These are phyloP conservation scores for Pomacea canaliculata DNA, from an alignment of 2,888 invertebrate species.

Conservation along the genomic window DNA sequence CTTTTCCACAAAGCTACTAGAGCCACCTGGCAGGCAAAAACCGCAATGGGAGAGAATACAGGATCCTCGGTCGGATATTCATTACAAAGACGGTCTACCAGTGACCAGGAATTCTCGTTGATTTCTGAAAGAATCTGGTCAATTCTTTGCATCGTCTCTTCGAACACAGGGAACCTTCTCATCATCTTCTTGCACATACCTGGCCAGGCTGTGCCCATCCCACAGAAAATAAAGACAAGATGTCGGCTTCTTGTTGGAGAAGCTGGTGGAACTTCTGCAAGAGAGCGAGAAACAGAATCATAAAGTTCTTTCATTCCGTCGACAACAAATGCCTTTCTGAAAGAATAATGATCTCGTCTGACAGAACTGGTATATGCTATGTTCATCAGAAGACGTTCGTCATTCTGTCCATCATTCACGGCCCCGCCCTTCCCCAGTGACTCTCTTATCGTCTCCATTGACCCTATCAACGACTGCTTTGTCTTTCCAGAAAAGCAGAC, in stretches of 20 bases:
- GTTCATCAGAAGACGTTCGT: not conserved
- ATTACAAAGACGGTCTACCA: conserved; percentile 32
- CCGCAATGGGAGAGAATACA: conserved; percentile 43
- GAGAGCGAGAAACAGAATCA: no score
- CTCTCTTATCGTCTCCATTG: conserved; percentile 4
- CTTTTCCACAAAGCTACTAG: conserved; percentile 40
- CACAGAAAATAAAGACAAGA: conserved; percentile 52
- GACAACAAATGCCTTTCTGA: conserved; percentile 20
- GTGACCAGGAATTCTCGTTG: conserved; percentile 27
- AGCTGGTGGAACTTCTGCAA: no score
- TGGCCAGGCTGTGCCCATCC: conserved; percentile 54
- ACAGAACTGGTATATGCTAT: conserved; percentile 35
- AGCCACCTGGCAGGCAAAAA: conserved; percentile 50
- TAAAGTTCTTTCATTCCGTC: conserved; percentile 20
- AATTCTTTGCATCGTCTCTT: not conserved
- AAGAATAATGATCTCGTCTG: conserved; percentile 32
- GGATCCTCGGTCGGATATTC: conserved; percentile 32
- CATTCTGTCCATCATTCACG: no score
- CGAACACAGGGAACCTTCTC: conserved; percentile 34
- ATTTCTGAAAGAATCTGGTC: conserved; percentile 40
- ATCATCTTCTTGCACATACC: conserved; percentile 54
- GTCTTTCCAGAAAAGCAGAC: conserved; percentile 31
- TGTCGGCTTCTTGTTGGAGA: no score
- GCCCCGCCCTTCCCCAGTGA: no score
- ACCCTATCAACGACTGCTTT: conserved; percentile 19